phyloP scores from a whole-genome alignment of 2,888 invertebrate species.

The Xestia ashworthii region DNA sequence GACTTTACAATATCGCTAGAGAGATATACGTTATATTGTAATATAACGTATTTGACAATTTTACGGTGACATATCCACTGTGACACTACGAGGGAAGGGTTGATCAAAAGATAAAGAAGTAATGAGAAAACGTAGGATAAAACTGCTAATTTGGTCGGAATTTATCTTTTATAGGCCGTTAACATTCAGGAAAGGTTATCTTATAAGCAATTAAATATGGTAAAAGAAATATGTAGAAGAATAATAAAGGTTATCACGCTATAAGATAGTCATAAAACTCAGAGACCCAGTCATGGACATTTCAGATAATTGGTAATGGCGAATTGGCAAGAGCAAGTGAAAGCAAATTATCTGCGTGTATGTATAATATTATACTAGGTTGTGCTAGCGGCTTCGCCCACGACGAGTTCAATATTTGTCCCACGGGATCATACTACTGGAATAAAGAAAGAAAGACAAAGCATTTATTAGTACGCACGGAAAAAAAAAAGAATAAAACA shows the following conservation, averaged over 20 bases:
- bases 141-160: slow-evolving; percentile 26
- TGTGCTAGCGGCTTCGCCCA: no score
- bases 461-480: no score
- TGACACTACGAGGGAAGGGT: slow-evolving; percentile 13
- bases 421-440: no score
- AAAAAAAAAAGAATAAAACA: no score
- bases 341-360: background rate
- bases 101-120: slow-evolving; percentile 50
- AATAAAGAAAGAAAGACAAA: no score
- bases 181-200: background rate
- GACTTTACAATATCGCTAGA: no score
- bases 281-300: background rate
- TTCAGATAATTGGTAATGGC: background rate
- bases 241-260: background rate
- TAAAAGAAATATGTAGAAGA: background rate
- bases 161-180: slow-evolving; percentile 33
- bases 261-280: background rate
- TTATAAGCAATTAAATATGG: slow-evolving; percentile 4
- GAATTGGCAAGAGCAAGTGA: background rate
- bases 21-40: no score
- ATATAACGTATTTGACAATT: no score
- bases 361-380: no score
- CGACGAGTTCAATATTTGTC: no score
- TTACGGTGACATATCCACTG: no score
- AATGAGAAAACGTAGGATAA: slow-evolving; percentile 37